These are phyloP conservation scores for Dasypogon diadema DNA, from an alignment of 2,888 invertebrate species.

Conservation along the genomic window DNA sequence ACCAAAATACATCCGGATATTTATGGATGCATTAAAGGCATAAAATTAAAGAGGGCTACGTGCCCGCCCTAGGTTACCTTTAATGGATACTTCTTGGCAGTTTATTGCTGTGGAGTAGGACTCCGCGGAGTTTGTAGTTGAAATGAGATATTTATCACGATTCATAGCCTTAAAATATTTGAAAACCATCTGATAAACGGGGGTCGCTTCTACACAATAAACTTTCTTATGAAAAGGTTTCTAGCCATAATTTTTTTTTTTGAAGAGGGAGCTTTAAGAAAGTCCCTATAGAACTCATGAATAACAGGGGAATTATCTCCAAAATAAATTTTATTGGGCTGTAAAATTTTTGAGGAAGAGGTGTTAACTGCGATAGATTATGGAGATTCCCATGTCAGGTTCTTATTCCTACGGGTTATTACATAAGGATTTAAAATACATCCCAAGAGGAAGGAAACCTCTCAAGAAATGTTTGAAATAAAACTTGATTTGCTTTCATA, in stretches of 20 bases:
- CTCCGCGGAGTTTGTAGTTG: neutral
- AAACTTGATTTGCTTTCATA: too few relatives aligned
- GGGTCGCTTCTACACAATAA: constrained; percentile 21
- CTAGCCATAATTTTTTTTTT: constrained; percentile 15
- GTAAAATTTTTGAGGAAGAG: constrained; percentile 26
- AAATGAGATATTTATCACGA: constrained; percentile 12
- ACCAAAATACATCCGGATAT: constrained; percentile 37
- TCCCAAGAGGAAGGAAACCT: too few relatives aligned
- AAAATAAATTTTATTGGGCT: constrained; percentile 33
- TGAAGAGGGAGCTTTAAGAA: neutral
- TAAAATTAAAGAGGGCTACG: constrained; percentile 50
- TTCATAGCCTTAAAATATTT: constrained; percentile 9
- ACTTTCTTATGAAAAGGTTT: constrained; percentile 2
- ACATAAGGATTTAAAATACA: too few relatives aligned
- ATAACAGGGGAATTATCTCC: constrained; percentile 11
- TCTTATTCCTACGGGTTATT: too few relatives aligned
- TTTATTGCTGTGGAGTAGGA: constrained; percentile 8
- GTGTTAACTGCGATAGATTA: constrained; percentile 23
- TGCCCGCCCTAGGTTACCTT: constrained; percentile 26
- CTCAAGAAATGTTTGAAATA: too few relatives aligned
- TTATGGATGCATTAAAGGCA: constrained; percentile 44
- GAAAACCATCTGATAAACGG: constrained; percentile 39
- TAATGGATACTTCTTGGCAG: constrained; percentile 41
- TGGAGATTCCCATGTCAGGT: constrained; percentile 2
- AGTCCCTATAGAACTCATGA: neutral